A percentile compares a stretch with the other conserved stretches of the same genome.
Evolutionary conservation across 1,140 invertebrate genomes (phyloP).

Genomic region (Micrasema longulum): DNA sequence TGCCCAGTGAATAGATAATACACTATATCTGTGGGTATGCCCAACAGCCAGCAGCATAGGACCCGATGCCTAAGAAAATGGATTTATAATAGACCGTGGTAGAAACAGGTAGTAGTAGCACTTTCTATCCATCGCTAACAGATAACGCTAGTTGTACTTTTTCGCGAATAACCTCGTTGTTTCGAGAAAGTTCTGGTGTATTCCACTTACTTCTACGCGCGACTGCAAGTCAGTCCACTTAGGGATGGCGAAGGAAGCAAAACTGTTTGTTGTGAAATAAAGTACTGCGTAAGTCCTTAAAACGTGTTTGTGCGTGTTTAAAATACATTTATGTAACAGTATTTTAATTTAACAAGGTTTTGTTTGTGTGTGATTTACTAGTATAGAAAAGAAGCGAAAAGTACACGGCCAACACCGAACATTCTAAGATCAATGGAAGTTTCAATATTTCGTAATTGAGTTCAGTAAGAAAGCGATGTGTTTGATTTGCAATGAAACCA

Average conservation of each 20-base stretch:
- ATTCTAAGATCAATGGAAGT: background rate
- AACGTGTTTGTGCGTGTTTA: too few relatives aligned
- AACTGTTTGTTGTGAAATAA: background rate
- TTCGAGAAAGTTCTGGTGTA: slow-evolving; percentile 18
- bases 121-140: too few relatives aligned
- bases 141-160: background rate
- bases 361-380: background rate
- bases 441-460: too few relatives aligned
- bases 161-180: background rate
- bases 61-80: too few relatives aligned
- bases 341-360: too few relatives aligned
- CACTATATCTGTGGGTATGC: too few relatives aligned
- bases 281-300: background rate
- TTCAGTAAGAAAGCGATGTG: too few relatives aligned
- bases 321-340: background rate
- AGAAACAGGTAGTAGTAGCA: too few relatives aligned
- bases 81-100: too few relatives aligned
- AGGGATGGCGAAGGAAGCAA: background rate
- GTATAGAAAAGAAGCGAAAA: background rate
- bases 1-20: too few relatives aligned
- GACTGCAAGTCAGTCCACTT: background rate
- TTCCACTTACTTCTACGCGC: slow-evolving; percentile 8
- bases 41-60: too few relatives aligned
- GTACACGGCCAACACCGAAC: background rate
- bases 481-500: too few relatives aligned